Percentiles rank a stretch among this genome's conserved stretches.
These are phyloP conservation scores for Octopus bimaculoides DNA, from an alignment of 1,140 invertebrate species.

Conservation along the genomic window DNA sequence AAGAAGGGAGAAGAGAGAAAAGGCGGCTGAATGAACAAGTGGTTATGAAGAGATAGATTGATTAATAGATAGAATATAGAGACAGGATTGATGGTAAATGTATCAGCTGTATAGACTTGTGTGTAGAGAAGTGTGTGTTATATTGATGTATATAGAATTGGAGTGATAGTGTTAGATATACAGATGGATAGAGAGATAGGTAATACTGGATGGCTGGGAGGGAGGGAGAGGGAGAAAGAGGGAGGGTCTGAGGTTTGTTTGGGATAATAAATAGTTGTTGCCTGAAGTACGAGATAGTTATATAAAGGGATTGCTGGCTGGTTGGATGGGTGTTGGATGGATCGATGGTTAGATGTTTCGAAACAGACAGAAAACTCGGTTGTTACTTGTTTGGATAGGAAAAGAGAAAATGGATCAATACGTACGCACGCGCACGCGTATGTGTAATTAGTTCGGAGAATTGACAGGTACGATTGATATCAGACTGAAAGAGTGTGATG, in stretches of 20 bases:
- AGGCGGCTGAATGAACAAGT: too few species aligned
- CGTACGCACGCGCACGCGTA: too few species aligned
- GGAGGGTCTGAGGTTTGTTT: background rate
- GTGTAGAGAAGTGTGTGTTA: background rate
- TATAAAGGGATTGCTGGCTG: background rate
- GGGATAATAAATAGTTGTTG: too few species aligned
- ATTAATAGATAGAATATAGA: too few species aligned
- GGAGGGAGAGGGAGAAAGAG: background rate
- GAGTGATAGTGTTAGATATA: background rate
- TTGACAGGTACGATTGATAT: too few species aligned
- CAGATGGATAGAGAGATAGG: background rate
- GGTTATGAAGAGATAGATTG: too few species aligned
- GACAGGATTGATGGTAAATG: too few species aligned
- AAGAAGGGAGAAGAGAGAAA: too few species aligned
- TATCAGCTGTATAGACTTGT: background rate
- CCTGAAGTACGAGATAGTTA: background rate
- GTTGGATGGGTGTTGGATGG: background rate
- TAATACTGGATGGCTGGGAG: background rate
- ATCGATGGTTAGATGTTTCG: background rate
- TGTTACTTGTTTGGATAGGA: background rate
- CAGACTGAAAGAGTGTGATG: too few species aligned
- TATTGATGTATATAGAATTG: background rate
- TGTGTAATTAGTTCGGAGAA: too few species aligned
- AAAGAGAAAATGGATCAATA: background rate
- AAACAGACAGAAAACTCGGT: background rate